These are phyloP conservation scores for Mormyrus lacerda DNA, from an alignment of 2,113 vertebrate genomes.

Conservation along the genomic window DNA sequence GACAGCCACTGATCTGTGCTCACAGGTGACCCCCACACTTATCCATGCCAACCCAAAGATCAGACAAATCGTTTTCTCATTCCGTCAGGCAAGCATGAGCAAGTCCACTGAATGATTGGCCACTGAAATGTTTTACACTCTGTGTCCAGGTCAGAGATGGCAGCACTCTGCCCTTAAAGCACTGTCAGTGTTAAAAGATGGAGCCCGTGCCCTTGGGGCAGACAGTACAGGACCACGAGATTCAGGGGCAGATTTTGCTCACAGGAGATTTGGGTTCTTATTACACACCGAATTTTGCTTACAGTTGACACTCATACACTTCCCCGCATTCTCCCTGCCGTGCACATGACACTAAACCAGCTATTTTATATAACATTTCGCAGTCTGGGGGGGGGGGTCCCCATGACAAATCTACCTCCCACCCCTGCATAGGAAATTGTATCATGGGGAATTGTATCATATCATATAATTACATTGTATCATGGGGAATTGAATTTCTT, in stretches of 20 bases:
- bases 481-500: neutral
- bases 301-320: neutral
- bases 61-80: neutral
- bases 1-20: slow-evolving; percentile 18
- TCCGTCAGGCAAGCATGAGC: neutral
- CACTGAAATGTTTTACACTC: neutral
- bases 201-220: neutral
- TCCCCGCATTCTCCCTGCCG: neutral
- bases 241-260: neutral
- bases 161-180: neutral
- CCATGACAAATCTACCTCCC: neutral
- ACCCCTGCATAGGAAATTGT: neutral
- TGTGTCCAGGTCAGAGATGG: neutral
- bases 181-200: neutral
- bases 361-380: neutral
- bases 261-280: neutral
- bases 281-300: neutral
- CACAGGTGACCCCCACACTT: neutral
- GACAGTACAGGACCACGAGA: neutral
- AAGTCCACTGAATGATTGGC: neutral
- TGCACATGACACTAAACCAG: neutral
- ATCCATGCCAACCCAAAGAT: neutral
- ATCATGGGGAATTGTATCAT: neutral
- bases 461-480: neutral
- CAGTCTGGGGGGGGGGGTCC: neutral